Percentiles rank a stretch among this genome's conserved stretches.
Evolutionary conservation across 2,888 invertebrate species (phyloP).

Genomic region (Gonocerus acuteangulatus): DNA sequence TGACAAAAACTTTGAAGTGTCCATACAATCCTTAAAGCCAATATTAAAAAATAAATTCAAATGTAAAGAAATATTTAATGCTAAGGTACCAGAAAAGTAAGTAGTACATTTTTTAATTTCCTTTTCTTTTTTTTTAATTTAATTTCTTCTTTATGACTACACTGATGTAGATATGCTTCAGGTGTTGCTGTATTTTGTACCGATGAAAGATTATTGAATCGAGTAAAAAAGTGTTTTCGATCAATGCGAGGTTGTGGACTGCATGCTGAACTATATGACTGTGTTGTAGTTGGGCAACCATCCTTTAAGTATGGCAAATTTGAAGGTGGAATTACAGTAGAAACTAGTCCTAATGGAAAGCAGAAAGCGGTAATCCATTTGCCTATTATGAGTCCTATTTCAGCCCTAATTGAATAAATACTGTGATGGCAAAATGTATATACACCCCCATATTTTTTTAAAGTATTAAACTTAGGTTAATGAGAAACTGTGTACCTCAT

Average conservation of each 20-base stretch:
- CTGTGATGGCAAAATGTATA: too few species aligned
- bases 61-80: conserved; percentile 2
- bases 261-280: conserved; percentile 6
- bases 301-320: neutral
- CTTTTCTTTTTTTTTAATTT: neutral
- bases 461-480: too few species aligned
- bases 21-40: neutral
- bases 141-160: neutral
- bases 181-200: conserved; percentile 10
- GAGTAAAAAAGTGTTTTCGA: neutral
- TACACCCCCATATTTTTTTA: too few species aligned
- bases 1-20: neutral
- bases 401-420: too few species aligned
- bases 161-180: conserved; percentile 7
- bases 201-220: neutral
- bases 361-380: conserved; percentile 8
- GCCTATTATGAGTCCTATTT: neutral
- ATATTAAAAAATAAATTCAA: neutral
- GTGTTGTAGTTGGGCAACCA: conserved; percentile 7
- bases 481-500: too few species aligned
- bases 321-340: conserved; percentile 6
- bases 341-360: neutral
- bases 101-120: neutral
- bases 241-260: neutral
- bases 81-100: conserved; percentile 7